A percentile compares a stretch with the other conserved stretches of the same genome.
Evolutionary conservation across 2,113 vertebrate species (phyloP).

Genomic region (Montifringilla adamsi): DNA sequence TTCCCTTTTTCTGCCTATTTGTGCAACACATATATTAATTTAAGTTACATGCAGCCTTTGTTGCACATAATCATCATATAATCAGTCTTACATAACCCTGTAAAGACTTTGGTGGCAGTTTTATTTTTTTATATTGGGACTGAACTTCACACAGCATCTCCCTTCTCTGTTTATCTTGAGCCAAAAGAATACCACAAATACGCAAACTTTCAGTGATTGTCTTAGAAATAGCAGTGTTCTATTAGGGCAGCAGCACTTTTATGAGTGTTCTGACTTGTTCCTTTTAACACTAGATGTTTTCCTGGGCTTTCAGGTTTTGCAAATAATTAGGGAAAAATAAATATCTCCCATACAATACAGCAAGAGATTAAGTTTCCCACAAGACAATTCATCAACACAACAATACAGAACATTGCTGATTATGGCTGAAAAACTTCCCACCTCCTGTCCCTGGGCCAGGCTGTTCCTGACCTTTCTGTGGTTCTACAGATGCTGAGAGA

Average conservation of each 20-base stretch:
- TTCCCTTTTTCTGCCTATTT: not conserved
- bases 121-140: not conserved
- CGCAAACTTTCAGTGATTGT: not conserved
- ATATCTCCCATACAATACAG: not conserved
- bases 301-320: not conserved
- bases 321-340: not conserved
- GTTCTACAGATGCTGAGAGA: not conserved
- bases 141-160: not conserved
- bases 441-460: not conserved
- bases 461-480: not conserved
- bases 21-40: not conserved
- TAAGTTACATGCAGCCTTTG: not conserved
- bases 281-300: not conserved
- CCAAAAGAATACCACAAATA: not conserved
- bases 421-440: constrained; percentile 4
- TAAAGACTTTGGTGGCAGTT: not conserved
- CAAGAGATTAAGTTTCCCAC: not conserved
- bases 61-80: not conserved
- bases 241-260: not conserved
- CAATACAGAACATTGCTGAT: not conserved
- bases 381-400: not conserved
- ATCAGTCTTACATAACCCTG: too few relatives aligned
- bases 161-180: not conserved
- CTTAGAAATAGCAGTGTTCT: not conserved
- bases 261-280: not conserved